Base-by-base conservation (phyloP, 2,113 vertebrate genomes). In the Cynocephalus volans region DNA sequence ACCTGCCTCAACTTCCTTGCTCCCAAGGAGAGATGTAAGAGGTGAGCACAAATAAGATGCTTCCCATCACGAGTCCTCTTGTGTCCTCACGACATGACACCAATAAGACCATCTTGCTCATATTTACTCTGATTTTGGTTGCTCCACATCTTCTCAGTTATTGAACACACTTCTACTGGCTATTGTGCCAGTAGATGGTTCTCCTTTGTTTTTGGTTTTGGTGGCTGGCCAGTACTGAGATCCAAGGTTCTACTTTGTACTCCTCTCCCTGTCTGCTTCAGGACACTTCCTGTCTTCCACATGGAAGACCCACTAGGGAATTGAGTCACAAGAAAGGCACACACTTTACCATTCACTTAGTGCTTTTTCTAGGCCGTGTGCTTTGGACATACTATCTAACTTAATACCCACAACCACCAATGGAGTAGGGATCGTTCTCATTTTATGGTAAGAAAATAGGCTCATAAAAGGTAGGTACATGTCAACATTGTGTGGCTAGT, bases 361-460 rank as follows among this genome's bases (percentile, higher is more conserved):
- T n/a, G 8, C 6, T 70, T 90, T 69, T n/a, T 75, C 3, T 80
- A 72, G 64, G 18, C 15, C 28, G 18, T 64, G 3, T 50, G 31
- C 12, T 80, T 18, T 48, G 3, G 13, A 84, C 23, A 52, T 52
- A 52, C 24, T 54, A 50, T 72, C 72, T 58, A 82, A 45, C 14
- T 60, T 89, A 79, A 73, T n/a, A 45, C 15, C 31, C 33, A 65
- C 23, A 86, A 67, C 6, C 15, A 36, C 18, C 67, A 52, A 83
- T n/a, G 13, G 33, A 64, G 11, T 45, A 33, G 3, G 1, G 3
- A 65, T 76, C 0, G 85, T n/a, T 88, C 21, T 70, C 28, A 52
- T 70, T 94, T 88, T 83, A 80, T 6, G 88, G 14, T 18, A 65
- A 90, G 41, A 86, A 95, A 92, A 48, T 19, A 73, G 45, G 23